These are phyloP conservation scores for Rachycentron canadum DNA, from an alignment of 2,797 vertebrate species.

Conservation along the genomic window DNA sequence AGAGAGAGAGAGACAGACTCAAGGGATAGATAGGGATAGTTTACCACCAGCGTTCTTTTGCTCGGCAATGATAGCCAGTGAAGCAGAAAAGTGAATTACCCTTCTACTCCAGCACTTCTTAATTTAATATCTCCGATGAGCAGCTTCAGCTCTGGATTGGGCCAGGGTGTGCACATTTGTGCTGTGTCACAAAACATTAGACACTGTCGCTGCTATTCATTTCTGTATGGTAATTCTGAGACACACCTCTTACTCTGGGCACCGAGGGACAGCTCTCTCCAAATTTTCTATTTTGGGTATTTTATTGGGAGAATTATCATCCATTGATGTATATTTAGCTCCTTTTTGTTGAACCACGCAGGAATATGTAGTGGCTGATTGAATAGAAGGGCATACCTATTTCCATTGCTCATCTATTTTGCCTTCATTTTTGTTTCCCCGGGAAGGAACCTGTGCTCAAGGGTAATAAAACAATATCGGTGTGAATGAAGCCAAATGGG, in stretches of 20 bases:
- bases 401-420: conserved; percentile 65
- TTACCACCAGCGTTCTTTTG: conserved; percentile 80
- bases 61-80: conserved; percentile 90
- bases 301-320: conserved; percentile 76
- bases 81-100: conserved; percentile 99
- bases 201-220: conserved; percentile 90
- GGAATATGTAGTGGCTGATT: conserved; percentile 65
- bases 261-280: conserved; percentile 72
- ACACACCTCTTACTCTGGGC: conserved; percentile 71
- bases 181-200: conserved; percentile 96
- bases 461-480: conserved; percentile 67
- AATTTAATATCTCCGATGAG: conserved; percentile 99
- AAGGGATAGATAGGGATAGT: conserved; percentile 67
- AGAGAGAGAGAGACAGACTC: conserved; percentile 10
- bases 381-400: conserved; percentile 66
- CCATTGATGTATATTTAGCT: conserved; percentile 78
- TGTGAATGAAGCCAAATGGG: conserved; percentile 64
- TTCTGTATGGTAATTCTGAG: conserved; percentile 90
- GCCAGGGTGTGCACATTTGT: conserved; percentile 89
- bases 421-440: conserved; percentile 54
- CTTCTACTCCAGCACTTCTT: conserved; percentile 95
- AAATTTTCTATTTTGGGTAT: conserved; percentile 74
- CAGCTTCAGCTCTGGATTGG: conserved; percentile 86
- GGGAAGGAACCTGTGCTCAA: conserved; percentile 45
- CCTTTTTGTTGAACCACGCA: conserved; percentile 51